Evolutionary conservation across 2,888 invertebrate genomes (phyloP).

Genomic region (Phengaris arion): DNA sequence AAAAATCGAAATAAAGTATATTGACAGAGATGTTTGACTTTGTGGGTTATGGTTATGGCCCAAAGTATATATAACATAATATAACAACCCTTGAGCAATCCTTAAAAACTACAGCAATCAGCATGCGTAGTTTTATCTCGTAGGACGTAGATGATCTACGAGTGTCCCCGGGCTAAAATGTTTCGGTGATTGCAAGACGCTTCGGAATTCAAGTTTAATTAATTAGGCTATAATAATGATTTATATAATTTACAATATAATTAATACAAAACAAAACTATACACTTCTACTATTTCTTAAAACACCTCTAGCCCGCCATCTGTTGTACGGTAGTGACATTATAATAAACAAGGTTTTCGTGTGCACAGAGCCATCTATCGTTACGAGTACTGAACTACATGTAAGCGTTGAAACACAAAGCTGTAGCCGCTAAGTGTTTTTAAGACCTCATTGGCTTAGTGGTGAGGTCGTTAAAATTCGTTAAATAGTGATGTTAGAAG

Average conservation of each 20-base stretch:
- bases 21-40: background rate
- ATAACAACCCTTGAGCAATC: background rate
- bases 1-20: background rate
- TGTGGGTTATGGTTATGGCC: background rate
- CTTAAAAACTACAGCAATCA: background rate
- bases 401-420: conserved; percentile 2
- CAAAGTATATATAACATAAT: background rate
- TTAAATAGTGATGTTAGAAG: too few relatives aligned
- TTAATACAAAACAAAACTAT: background rate
- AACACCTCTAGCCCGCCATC: conserved; percentile 26
- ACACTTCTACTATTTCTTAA: background rate
- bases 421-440: background rate
- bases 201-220: background rate
- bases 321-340: conserved; percentile 23
- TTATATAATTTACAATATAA: background rate
- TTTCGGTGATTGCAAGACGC: background rate
- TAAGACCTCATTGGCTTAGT: background rate
- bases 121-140: background rate
- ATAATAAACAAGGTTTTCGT: conserved; percentile 9
- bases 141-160: conserved; percentile 7
- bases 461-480: too few relatives aligned
- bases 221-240: background rate
- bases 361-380: conserved; percentile 44
- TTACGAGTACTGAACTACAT: background rate
- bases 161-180: background rate